Base-by-base conservation (phyloP, 2,113 vertebrate genomes). In the Nyctereutes procyonoides region DNA sequence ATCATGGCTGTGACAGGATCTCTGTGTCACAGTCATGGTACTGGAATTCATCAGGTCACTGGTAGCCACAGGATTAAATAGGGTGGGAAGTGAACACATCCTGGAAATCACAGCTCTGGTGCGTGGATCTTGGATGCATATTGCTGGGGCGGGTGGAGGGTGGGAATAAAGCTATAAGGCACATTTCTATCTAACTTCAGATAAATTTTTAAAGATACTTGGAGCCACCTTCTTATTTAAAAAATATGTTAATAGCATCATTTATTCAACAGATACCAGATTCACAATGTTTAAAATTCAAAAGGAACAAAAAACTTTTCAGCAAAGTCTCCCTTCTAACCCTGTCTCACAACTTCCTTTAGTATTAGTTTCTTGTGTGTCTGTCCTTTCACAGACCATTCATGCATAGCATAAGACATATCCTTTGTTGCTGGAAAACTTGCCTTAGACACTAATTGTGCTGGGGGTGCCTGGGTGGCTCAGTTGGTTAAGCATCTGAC, bases 261-360 rank as follows among this genome's bases (percentile, higher is more conserved):
- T 77, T 81, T 81, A 15, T 60, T 84, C 67, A 82, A 14, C 63
- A 74, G 71, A 13, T n/a, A 2, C 56, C 19, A 1, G 35, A 60
- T 62, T 79, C 32, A 80, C 19, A 51, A 32, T 38, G 67, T 48
- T 91, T 43, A 71, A 10, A 67, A 89, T 19, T 58, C 38, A 38
- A 15, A 63, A 56, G 28, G 13, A 63, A 56, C 38, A 24, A 28
- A 38, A 51, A n/a, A 48, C 8, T 63, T 14, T 56, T 58, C 35
- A 3, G 3, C 7, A 60, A 2, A 24, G 30, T 53, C 19, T 38
- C 22, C 26, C 3, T 38, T 30, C 43, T 0, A 0, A 48, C 43
- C 74, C 15, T 20, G 30, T 32, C 73, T 86, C 74, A 74, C 38
- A 30, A 0, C 51, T 55, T 30, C 79, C 62, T 55, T 19, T 67